phyloP scores from a whole-genome alignment of 2,888 invertebrate genomes.

The Rhagonycha fulva region DNA sequence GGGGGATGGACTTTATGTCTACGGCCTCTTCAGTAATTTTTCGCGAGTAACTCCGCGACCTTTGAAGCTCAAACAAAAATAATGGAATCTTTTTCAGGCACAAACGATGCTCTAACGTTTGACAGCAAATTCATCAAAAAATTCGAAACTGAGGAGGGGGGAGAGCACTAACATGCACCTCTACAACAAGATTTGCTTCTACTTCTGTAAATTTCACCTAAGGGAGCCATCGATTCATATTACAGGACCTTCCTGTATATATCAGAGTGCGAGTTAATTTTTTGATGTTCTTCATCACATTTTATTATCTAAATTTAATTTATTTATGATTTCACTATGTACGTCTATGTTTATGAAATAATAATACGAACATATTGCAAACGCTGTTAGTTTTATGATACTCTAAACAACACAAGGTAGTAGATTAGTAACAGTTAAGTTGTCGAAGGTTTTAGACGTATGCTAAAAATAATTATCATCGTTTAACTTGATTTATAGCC shows the following conservation, averaged over 20 bases:
- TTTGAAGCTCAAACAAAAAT: no score
- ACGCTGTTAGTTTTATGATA: neutral
- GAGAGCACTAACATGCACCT: no score
- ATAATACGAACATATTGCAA: constrained; percentile 3
- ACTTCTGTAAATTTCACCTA: no score
- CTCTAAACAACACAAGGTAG: neutral
- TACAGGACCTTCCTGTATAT: neutral
- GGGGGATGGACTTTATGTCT: no score
- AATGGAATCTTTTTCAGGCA: no score
- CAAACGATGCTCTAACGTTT: no score
- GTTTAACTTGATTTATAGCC: neutral
- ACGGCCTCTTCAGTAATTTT: no score
- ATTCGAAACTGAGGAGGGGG: no score
- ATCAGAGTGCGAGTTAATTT: neutral
- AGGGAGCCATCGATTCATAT: no score
- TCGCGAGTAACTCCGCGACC: no score
- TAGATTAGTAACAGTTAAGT: neutral
- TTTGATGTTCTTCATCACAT: neutral
- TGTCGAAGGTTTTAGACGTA: neutral
- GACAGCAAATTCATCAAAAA: no score
- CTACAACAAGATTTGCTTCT: no score
- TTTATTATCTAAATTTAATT: neutral
- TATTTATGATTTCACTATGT: neutral
- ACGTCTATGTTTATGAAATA: neutral
- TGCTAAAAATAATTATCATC: neutral